Evolutionary conservation across 2,797 vertebrate species (phyloP).

Genomic region (Choloepus didactylus): DNA sequence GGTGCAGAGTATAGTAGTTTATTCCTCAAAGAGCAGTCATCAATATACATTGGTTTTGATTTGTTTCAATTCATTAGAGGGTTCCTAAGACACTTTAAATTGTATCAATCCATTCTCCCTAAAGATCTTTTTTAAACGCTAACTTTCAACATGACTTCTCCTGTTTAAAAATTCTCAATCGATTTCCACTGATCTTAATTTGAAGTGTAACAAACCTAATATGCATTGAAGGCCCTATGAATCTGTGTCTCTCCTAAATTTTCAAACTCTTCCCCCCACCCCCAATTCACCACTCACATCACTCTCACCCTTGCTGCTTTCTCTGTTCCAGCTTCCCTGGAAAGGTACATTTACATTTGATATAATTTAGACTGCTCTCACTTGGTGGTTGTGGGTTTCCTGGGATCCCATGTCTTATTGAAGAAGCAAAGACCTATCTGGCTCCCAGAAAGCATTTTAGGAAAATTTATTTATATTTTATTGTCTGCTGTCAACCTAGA

Average conservation of each 20-base stretch:
- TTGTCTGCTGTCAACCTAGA: not conserved
- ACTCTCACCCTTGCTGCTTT: not conserved
- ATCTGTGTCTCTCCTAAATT: not conserved
- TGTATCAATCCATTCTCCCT: not conserved
- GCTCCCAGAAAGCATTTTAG: not conserved
- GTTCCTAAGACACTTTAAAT: not conserved
- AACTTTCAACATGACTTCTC: not conserved
- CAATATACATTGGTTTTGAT: not conserved
- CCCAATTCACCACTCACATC: not conserved
- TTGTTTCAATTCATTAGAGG: not conserved
- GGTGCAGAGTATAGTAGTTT: not conserved
- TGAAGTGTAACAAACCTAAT: not conserved
- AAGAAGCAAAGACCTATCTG: not conserved
- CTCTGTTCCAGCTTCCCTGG: not conserved
- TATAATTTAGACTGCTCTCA: not conserved
- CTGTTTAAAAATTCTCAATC: not conserved
- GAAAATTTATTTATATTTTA: not conserved
- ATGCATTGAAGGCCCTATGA: not conserved
- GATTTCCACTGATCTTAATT: not conserved
- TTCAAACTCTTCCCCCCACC: not conserved
- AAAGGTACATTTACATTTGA: not conserved
- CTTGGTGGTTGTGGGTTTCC: not conserved
- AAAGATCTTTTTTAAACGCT: not conserved
- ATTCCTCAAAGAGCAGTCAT: not conserved
- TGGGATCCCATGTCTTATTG: not conserved